Percentiles rank a stretch among this genome's conserved stretches.
These are phyloP conservation scores for Apeira syringaria DNA, from an alignment of 2,888 invertebrate species.

Conservation along the genomic window DNA sequence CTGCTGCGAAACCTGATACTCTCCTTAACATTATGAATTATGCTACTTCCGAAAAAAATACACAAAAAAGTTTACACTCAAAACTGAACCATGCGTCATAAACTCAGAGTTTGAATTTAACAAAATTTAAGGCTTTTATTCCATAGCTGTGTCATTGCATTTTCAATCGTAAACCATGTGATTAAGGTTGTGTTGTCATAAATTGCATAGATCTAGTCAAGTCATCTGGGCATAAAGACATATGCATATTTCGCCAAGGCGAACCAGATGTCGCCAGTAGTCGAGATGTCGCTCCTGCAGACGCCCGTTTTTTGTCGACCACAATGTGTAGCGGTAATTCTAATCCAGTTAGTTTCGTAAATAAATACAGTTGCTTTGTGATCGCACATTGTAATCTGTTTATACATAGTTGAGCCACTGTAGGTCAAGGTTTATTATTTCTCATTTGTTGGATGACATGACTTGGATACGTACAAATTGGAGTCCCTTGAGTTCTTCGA, in stretches of 20 bases:
- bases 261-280: slow-evolving; percentile 63
- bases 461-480: no score
- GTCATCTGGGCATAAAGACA: slow-evolving; percentile 71
- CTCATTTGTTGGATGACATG: no score
- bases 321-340: slow-evolving; percentile 61
- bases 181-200: no score
- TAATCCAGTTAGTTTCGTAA: slow-evolving; percentile 47
- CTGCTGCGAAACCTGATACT: slow-evolving; percentile 78
- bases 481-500: no score
- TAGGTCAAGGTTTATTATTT: slow-evolving; percentile 35
- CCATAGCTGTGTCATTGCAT: not conserved
- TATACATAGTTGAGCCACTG: slow-evolving; percentile 25
- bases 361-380: slow-evolving; percentile 33
- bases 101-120: slow-evolving; percentile 20
- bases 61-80: slow-evolving; percentile 22
- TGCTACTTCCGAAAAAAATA: slow-evolving; percentile 69
- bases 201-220: slow-evolving; percentile 39
- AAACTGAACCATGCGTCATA: slow-evolving; percentile 39
- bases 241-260: slow-evolving; percentile 68
- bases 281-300: slow-evolving; percentile 51
- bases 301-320: slow-evolving; percentile 46
- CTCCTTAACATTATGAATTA: slow-evolving; percentile 74
- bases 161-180: slow-evolving; percentile 26
- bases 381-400: slow-evolving; percentile 16
- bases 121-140: not conserved